Evolutionary conservation across 2,113 vertebrate genomes (phyloP).

Genomic region (Podiceps cristatus): DNA sequence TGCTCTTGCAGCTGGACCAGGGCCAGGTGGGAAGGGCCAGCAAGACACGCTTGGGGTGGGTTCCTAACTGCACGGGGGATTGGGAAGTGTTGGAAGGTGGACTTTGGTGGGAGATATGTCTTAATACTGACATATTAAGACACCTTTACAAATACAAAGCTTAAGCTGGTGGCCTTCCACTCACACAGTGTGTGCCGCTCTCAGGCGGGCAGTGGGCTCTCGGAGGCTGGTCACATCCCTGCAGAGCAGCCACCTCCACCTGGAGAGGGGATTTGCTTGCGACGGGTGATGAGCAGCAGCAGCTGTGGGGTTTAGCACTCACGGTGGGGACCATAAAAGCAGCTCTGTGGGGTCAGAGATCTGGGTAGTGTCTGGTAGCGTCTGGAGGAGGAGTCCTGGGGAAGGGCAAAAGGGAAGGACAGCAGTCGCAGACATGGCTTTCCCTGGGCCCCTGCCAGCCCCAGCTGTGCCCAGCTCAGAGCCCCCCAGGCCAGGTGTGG

Average conservation of each 20-base stretch:
- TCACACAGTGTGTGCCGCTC: not conserved
- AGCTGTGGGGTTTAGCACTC: not conserved
- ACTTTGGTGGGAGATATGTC: not conserved
- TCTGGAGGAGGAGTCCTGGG: not conserved
- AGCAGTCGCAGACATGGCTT: not conserved
- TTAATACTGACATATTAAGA: not conserved
- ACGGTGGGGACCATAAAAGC: not conserved
- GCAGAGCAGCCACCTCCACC: not conserved
- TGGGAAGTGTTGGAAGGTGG: not conserved
- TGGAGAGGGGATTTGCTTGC: not conserved
- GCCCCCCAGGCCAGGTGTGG: not conserved
- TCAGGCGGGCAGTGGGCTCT: too few species aligned
- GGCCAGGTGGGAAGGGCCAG: not conserved
- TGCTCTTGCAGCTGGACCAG: not conserved
- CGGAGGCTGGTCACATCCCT: too few species aligned
- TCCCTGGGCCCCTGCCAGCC: not conserved
- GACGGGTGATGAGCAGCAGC: not conserved
- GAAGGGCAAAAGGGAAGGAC: not conserved
- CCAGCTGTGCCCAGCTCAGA: not conserved
- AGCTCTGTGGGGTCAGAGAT: not conserved
- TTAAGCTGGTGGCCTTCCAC: not conserved
- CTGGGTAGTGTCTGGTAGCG: not conserved
- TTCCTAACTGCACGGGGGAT: not conserved
- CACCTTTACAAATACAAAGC: not conserved
- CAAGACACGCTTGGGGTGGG: not conserved